phyloP scores from a whole-genome alignment of 30 jellyfish, hydroid and myxozoan genomes.

The Aurelia coerulea region DNA sequence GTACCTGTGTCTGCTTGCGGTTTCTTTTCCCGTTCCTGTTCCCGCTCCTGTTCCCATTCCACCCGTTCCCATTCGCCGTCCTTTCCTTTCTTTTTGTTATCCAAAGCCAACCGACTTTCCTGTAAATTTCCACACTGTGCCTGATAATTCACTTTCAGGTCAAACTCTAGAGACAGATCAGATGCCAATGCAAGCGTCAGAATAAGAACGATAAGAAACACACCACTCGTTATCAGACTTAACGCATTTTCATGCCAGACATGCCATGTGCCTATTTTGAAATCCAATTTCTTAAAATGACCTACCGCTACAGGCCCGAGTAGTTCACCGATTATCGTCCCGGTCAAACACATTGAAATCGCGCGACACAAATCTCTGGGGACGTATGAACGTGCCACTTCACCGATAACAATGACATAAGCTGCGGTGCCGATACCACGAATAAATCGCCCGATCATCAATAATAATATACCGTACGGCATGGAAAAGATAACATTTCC shows the following conservation, averaged over 20 bases:
- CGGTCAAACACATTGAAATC: conserved; percentile 27
- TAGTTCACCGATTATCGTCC: conserved; percentile 14
- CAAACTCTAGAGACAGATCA: conserved; percentile 49
- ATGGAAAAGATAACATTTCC: conserved; percentile 42
- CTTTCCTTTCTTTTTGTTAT: not conserved
- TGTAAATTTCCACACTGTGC: not conserved
- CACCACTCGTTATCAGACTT: conserved; percentile 1
- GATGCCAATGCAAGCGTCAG: conserved; percentile 22
- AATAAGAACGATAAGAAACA: conserved; percentile 21
- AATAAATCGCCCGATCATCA: conserved; percentile 48
- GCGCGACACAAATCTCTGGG: conserved; percentile 55
- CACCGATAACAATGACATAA: conserved; percentile 47
- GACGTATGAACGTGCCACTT: conserved; percentile 52
- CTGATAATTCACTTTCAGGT: conserved; percentile 36
- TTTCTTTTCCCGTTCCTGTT: not conserved
- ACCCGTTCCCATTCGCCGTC: not conserved
- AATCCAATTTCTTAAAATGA: not conserved
- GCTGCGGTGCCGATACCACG: conserved; percentile 59
- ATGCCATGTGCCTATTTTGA: conserved; percentile 10
- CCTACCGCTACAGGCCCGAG: conserved; percentile 41
- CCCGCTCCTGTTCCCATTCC: not conserved
- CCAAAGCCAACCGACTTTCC: not conserved
- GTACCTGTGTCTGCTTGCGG: not conserved
- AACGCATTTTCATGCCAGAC: conserved; percentile 38
- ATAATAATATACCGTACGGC: conserved; percentile 27